phyloP scores from a whole-genome alignment of 2,113 vertebrate species.

The Rhagologus leucostigma region DNA sequence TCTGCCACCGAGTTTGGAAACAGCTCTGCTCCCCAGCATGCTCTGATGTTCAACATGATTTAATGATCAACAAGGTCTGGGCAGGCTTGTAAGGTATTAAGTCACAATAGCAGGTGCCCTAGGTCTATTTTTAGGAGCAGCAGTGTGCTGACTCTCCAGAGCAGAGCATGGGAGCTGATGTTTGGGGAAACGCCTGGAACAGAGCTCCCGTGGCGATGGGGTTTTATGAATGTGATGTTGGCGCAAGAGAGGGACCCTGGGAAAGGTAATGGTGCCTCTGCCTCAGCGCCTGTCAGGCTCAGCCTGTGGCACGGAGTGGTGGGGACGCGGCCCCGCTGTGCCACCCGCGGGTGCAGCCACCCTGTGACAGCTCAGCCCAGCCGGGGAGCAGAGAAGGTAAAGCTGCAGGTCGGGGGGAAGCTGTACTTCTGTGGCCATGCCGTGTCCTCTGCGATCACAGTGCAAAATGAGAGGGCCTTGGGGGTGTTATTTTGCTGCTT shows the following conservation, averaged over 20 bases:
- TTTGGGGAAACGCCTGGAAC: background rate
- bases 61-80: background rate
- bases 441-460: fast-evolving
- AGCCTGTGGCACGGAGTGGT: background rate
- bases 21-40: background rate
- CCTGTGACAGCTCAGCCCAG: background rate
- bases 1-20: background rate
- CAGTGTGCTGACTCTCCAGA: background rate
- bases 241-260: background rate
- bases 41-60: background rate
- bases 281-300: background rate
- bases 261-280: background rate
- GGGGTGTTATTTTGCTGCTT: background rate
- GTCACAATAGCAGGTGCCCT: background rate
- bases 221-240: fast-evolving
- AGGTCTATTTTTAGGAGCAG: background rate
- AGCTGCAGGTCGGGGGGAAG: background rate
- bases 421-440: background rate
- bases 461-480: background rate
- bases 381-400: background rate
- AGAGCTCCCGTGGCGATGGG: background rate
- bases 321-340: background rate
- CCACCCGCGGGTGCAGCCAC: fast-evolving
- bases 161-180: background rate
- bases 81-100: background rate